Evolutionary conservation across 2,797 vertebrate genomes (phyloP).

Genomic region (Bufotes viridis): DNA sequence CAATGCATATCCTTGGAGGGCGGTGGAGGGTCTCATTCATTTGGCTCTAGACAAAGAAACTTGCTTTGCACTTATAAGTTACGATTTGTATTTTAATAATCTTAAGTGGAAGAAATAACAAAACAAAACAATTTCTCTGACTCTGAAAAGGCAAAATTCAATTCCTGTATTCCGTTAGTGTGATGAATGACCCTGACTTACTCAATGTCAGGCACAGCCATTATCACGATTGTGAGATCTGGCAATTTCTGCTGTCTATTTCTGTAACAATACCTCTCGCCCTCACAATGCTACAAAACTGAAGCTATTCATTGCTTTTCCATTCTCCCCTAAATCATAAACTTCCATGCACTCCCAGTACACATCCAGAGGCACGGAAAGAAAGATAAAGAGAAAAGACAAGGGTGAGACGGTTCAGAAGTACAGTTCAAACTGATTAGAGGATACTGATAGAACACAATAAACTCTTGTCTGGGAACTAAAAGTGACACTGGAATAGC

Average conservation of each 20-base stretch:
- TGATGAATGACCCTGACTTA: slow-evolving; percentile 63
- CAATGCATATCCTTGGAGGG: background rate
- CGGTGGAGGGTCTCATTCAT: background rate
- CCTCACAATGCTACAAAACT: slow-evolving; percentile 61
- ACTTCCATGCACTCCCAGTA: slow-evolving; percentile 64
- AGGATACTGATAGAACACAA: slow-evolving; percentile 61
- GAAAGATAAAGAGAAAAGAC: slow-evolving; percentile 70
- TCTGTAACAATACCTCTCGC: slow-evolving; percentile 54
- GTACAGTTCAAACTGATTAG: slow-evolving; percentile 70
- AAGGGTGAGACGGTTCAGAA: slow-evolving; percentile 65
- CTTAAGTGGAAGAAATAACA: slow-evolving; percentile 39
- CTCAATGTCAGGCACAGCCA: slow-evolving; percentile 49
- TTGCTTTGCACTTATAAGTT: slow-evolving; percentile 50
- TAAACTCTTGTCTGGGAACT: background rate
- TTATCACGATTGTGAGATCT: slow-evolving; percentile 41
- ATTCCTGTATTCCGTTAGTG: slow-evolving; percentile 57
- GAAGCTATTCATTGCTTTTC: slow-evolving; percentile 56
- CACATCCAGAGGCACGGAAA: slow-evolving; percentile 65
- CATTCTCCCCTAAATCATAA: slow-evolving; percentile 62
- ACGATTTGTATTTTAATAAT: slow-evolving; percentile 46
- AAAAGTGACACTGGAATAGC: background rate
- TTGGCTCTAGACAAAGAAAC: background rate
- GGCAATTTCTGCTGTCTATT: slow-evolving; percentile 58
- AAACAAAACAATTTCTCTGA: slow-evolving; percentile 60
- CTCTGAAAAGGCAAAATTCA: slow-evolving; percentile 58